phyloP scores from a whole-genome alignment of 2,113 vertebrate species.

The Chascanopsetta lugubris region DNA sequence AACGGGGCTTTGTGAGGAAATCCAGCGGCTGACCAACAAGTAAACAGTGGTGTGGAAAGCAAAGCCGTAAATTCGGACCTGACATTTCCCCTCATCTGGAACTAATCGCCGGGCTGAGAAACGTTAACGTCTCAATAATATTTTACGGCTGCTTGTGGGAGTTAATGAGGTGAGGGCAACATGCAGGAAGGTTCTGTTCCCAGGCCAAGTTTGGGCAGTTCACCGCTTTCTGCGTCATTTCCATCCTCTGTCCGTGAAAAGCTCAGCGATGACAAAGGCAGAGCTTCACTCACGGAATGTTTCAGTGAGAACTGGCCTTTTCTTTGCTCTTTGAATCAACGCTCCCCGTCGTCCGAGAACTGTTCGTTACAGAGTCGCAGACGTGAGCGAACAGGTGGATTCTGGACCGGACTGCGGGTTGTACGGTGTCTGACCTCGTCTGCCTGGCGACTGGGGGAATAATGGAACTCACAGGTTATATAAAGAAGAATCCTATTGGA shows the following conservation, averaged over 20 bases:
- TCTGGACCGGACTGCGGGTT: too few relatives aligned
- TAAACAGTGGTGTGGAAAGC: constrained; percentile 31
- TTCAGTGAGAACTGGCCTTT: not conserved
- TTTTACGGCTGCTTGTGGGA: constrained; percentile 48
- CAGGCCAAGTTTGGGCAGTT: constrained; percentile 24
- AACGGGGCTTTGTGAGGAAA: constrained; percentile 7
- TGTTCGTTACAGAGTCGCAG: constrained; percentile 18
- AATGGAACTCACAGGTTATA: too few relatives aligned
- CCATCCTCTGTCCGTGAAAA: constrained; percentile 27
- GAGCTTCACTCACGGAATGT: constrained; percentile 8
- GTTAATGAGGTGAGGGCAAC: constrained; percentile 55
- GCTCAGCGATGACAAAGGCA: constrained; percentile 30
- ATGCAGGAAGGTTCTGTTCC: constrained; percentile 21
- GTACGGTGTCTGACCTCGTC: too few relatives aligned
- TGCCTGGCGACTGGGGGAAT: too few relatives aligned
- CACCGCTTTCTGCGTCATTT: constrained; percentile 17
- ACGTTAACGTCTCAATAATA: constrained; percentile 53
- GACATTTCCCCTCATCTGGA: constrained; percentile 54
- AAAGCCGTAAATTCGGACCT: constrained; percentile 26
- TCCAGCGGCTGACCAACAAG: constrained; percentile 18
- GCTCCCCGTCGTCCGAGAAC: not conserved
- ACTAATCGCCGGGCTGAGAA: constrained; percentile 52
- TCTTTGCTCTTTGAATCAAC: not conserved
- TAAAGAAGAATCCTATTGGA: too few relatives aligned
- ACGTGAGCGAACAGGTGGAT: too few relatives aligned